These are phyloP conservation scores for Caenorhabditis sp. DNA, from an alignment of 2,888 invertebrate species.

Conservation along the genomic window DNA sequence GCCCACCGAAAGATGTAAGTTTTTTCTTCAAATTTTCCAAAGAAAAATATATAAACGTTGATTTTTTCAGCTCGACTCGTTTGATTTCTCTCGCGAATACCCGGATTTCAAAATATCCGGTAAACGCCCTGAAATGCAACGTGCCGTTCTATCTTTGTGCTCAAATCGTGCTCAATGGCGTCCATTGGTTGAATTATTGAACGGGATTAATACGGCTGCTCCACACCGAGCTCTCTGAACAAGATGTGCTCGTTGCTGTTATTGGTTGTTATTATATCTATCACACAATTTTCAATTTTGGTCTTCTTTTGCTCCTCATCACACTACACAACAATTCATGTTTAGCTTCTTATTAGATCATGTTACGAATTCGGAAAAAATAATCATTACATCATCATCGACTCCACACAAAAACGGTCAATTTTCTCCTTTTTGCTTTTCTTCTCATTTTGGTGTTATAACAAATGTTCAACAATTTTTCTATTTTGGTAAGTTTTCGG, in stretches of 20 bases:
- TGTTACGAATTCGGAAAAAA: background rate
- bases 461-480: background rate
- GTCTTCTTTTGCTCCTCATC: background rate
- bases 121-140: constrained; percentile 55
- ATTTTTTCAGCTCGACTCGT: constrained; percentile 44
- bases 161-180: constrained; percentile 41
- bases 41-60: background rate
- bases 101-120: constrained; percentile 52
- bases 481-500: background rate
- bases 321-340: background rate
- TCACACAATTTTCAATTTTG: background rate
- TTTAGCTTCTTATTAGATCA: background rate
- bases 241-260: background rate
- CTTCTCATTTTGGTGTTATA: background rate
- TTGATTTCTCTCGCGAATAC: constrained; percentile 58
- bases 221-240: constrained; percentile 37
- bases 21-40: background rate
- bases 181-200: constrained; percentile 36
- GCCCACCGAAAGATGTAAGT: constrained; percentile 58
- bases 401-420: background rate
- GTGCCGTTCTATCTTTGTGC: constrained; percentile 58
- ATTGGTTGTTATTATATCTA: too few relatives aligned
- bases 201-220: constrained; percentile 38
- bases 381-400: background rate
- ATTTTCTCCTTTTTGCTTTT: background rate